phyloP scores from a whole-genome alignment of 2,888 invertebrate species.

The Caenorhabditis macrosperma region DNA sequence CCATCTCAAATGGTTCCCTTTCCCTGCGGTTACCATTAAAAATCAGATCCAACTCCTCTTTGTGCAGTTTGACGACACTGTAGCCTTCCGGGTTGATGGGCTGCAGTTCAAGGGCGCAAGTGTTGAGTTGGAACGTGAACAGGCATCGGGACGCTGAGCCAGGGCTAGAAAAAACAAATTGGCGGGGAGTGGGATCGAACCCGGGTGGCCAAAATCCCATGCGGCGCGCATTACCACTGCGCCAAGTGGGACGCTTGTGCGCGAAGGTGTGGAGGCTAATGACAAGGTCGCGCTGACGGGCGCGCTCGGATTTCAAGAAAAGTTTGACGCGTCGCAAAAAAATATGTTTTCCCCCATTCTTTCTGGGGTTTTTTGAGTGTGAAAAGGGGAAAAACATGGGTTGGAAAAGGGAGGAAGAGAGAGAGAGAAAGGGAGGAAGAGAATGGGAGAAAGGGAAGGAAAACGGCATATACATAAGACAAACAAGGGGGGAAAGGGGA shows the following conservation, averaged over 20 bases:
- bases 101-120: constrained; percentile 87
- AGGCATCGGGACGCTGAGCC: constrained; percentile 82
- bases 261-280: too few species aligned
- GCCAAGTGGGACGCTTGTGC: too few species aligned
- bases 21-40: constrained; percentile 68
- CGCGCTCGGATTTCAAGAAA: too few species aligned
- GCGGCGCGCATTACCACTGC: too few species aligned
- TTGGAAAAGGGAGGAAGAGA: neutral
- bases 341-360: neutral
- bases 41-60: constrained; percentile 89
- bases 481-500: neutral
- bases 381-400: neutral
- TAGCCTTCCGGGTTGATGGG: constrained; percentile 31
- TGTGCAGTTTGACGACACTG: constrained; percentile 87
- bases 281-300: too few species aligned
- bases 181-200: neutral
- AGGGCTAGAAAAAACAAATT: constrained; percentile 47
- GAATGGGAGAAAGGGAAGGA: neutral
- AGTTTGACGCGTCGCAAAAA: too few species aligned
- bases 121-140: constrained; percentile 94
- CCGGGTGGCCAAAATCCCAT: too few species aligned
- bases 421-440: neutral
- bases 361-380: neutral
- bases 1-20: too few species aligned
- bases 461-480: neutral